Base-by-base conservation (phyloP, 2,888 invertebrate species). In the Lepidocyrtinus sp. region DNA sequence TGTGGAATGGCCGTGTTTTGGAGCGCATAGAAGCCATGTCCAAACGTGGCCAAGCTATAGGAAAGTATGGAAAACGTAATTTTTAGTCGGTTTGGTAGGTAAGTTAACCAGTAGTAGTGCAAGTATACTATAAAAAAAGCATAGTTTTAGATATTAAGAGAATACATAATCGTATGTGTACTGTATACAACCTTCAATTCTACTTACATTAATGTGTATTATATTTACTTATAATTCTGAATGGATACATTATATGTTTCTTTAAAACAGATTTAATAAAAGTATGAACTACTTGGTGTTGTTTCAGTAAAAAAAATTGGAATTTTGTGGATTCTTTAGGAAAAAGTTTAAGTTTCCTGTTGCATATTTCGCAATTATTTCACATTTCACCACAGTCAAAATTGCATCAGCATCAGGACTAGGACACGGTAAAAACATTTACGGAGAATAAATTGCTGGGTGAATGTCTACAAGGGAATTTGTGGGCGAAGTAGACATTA, bases 211-310 rank as follows among this genome's bases (percentile, higher is more conserved):
- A 55, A 64, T n/a, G 24, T 67, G 55, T 22, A 55, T 9, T 62
- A 62, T 63, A 59, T 59, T 59, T 59, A 9, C 59, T 59, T 7
- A 59, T 21, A 21, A 63, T 22, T 63, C n/a, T 63, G 24, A 61
- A 46, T 64, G 50, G 55, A 36, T 71, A 78, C 61, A 78, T 71
- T 69, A 71, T 70, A 79, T 74, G 79, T 80, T 80, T 80, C 80
- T 80, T 74, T 80, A 80, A 74, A 80, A 79, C 80, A 73, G 80
- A 80, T 80, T 80, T 80, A 80, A 80, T 80, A 80, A 80, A 79
- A 67, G 71, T 64, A 59, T 69, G 80, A 75, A 75, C 74, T 80
- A 80, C 74, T 80, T 80, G 75, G 75, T 80, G 80, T 80, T 80
- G 80, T 74, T 79, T 74, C 67, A 21, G 71, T 65, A 71, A 77